Conservation (phyloP, 1,140 invertebrate genomes). For the Bombus superbus region DNA sequence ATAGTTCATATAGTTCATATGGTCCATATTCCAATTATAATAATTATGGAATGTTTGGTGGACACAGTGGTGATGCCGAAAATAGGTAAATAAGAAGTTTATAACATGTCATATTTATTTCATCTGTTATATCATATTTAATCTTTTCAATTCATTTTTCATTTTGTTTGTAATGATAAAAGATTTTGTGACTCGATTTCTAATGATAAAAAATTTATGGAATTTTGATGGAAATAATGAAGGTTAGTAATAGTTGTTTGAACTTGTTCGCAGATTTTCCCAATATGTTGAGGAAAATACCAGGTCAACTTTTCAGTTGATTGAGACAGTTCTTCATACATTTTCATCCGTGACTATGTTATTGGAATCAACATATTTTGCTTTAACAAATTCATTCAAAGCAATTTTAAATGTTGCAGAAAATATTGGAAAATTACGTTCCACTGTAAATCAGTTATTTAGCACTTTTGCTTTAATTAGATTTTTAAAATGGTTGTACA, state of each 20-base stretch:
- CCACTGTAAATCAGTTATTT: slow-evolving; percentile 92
- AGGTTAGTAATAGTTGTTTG: slow-evolving; percentile 8
- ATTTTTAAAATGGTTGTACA: slow-evolving; percentile 90
- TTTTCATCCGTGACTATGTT: slow-evolving; percentile 97
- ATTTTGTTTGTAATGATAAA: not conserved
- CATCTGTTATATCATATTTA: not conserved
- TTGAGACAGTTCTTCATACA: slow-evolving; percentile 95
- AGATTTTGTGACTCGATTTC: not conserved
- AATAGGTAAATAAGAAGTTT: slow-evolving; percentile 80
- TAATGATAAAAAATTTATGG: not conserved
- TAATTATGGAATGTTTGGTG: slow-evolving; percentile 76
- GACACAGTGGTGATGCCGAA: slow-evolving; percentile 85
- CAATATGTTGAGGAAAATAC: slow-evolving; percentile 95
- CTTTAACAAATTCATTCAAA: slow-evolving; percentile 96
- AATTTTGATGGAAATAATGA: not conserved
- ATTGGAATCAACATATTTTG: slow-evolving; percentile 97
- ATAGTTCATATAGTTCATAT: slow-evolving; percentile 69
- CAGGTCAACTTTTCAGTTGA: slow-evolving; percentile 95
- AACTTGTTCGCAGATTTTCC: slow-evolving; percentile 85
- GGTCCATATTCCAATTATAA: slow-evolving; percentile 70
- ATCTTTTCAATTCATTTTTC: not conserved
- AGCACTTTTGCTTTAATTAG: slow-evolving; percentile 92
- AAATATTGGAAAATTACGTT: slow-evolving; percentile 93
- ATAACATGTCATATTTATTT: not conserved
- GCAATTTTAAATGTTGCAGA: slow-evolving; percentile 97